Conservation (phyloP, 2,113 vertebrate species). For the Scolopax mira region DNA sequence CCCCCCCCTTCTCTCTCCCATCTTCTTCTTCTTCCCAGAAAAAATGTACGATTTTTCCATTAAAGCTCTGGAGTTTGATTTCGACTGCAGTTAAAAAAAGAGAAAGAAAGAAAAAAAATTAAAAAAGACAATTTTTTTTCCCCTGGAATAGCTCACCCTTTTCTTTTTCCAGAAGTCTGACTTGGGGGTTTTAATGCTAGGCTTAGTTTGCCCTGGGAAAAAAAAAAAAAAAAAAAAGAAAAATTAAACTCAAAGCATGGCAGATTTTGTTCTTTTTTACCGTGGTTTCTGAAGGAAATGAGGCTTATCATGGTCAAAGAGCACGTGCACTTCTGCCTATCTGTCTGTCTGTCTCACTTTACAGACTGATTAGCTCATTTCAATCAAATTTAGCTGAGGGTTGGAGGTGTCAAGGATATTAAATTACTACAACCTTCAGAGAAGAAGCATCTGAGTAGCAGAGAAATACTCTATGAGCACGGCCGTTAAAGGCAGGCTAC, state of each 20-base stretch:
- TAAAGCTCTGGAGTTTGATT: not conserved
- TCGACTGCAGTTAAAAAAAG: not conserved
- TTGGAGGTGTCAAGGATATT: slow-evolving; percentile 31
- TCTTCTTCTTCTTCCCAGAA: slow-evolving; percentile 22
- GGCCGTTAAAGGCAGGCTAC: not conserved
- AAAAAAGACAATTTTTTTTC: not conserved
- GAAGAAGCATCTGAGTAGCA: not conserved
- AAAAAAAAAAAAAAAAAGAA: not conserved
- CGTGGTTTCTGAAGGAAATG: not conserved
- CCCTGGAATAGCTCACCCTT: not conserved
- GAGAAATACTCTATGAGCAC: not conserved
- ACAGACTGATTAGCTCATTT: slow-evolving; percentile 34
- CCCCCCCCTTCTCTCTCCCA: not conserved
- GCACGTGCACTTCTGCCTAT: not conserved
- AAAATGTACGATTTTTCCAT: not conserved
- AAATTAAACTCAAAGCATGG: not conserved
- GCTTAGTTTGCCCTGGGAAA: not conserved
- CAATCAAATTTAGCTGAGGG: slow-evolving; percentile 32
- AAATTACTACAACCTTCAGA: not conserved
- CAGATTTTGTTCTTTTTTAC: not conserved
- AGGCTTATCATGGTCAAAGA: not conserved
- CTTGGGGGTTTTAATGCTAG: not conserved
- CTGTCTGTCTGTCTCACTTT: slow-evolving; percentile 49
- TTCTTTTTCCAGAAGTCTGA: not conserved
- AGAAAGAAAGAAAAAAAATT: too few relatives aligned